Evolutionary conservation across 2,797 vertebrate genomes (phyloP).

Genomic region (Coendou prehensilis): DNA sequence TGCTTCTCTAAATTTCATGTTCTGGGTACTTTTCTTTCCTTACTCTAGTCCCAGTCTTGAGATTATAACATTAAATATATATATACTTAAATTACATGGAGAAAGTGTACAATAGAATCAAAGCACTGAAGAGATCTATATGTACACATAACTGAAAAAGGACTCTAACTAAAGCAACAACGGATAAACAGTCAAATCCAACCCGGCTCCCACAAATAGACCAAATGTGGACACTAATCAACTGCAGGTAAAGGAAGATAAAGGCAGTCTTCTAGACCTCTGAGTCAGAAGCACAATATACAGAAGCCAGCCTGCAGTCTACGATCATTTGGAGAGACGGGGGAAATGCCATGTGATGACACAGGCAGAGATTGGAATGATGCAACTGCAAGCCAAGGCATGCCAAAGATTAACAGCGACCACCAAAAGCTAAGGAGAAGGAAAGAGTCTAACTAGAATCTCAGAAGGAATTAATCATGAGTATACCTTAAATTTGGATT

Average conservation of each 20-base stretch:
- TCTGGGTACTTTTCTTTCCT: slow-evolving; percentile 6
- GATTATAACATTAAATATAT: slow-evolving; percentile 22
- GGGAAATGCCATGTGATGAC: slow-evolving; percentile 16
- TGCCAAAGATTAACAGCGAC: not conserved
- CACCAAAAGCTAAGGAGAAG: not conserved
- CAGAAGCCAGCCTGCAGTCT: slow-evolving; percentile 39
- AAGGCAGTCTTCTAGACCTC: slow-evolving; percentile 48
- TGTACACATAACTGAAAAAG: slow-evolving; percentile 43
- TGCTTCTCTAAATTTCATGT: slow-evolving; percentile 45
- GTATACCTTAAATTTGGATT: slow-evolving; percentile 25
- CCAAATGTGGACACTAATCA: slow-evolving; percentile 55
- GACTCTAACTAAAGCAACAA: slow-evolving; percentile 49
- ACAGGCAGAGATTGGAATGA: not conserved
- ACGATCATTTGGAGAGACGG: slow-evolving; percentile 28
- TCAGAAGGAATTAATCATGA: not conserved
- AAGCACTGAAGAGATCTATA: slow-evolving; percentile 36
- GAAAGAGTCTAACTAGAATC: not conserved
- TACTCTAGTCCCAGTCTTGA: not conserved
- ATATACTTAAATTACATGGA: slow-evolving; percentile 19
- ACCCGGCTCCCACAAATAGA: slow-evolving; percentile 19
- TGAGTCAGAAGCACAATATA: not conserved
- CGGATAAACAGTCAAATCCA: slow-evolving; percentile 57
- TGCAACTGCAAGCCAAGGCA: not conserved
- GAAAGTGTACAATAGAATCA: slow-evolving; percentile 58
- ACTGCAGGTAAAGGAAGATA: slow-evolving; percentile 44